These are phyloP conservation scores for Atethmia centrago DNA, from an alignment of 2,888 invertebrate genomes.

Conservation along the genomic window DNA sequence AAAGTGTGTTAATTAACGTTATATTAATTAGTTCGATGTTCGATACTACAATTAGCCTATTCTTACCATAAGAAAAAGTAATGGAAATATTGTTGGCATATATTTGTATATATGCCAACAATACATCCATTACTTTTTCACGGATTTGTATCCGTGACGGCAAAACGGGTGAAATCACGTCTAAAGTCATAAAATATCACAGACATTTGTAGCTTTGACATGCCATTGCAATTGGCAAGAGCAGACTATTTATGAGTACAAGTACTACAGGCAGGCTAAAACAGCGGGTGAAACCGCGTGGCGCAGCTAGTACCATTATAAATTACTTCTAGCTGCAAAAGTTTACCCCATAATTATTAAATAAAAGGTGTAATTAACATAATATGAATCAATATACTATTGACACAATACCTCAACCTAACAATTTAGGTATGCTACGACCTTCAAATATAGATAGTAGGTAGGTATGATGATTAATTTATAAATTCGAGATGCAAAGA, in stretches of 20 bases:
- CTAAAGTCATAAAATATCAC: background rate
- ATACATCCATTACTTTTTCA: too few relatives aligned
- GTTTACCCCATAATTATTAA: too few relatives aligned
- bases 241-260: background rate
- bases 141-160: too few relatives aligned
- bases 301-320: too few relatives aligned
- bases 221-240: background rate
- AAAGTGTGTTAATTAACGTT: background rate
- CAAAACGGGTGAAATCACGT: background rate
- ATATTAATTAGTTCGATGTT: conserved; percentile 2
- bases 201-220: background rate
- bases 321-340: background rate
- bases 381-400: conserved; percentile 5
- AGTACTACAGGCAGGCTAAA: background rate
- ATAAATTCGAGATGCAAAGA: conserved; percentile 26
- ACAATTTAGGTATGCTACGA: background rate
- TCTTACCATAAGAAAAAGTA: background rate
- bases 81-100: conserved; percentile 3
- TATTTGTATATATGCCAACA: too few relatives aligned
- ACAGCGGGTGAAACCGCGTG: too few relatives aligned
- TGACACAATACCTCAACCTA: conserved; percentile 22
- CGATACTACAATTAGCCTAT: background rate
- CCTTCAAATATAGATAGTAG: conserved; percentile 16
- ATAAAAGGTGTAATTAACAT: conserved; percentile 5
- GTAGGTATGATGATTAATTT: conserved; percentile 15